phyloP scores from a whole-genome alignment of 1,140 invertebrate species.

The Zaprionus camerounensis region DNA sequence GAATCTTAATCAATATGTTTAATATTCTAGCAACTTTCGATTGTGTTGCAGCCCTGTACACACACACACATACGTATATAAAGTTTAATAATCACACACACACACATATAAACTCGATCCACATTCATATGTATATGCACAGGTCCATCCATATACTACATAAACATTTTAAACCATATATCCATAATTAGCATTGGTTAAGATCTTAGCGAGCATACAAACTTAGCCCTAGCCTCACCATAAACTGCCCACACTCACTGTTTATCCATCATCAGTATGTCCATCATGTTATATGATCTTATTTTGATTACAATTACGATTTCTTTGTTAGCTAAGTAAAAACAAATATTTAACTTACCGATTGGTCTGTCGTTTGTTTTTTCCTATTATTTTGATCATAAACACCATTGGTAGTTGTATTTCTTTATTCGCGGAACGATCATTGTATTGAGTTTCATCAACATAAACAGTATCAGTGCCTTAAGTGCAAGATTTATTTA shows the following conservation, averaged over 20 bases:
- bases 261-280: constrained; percentile 19
- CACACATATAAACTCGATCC: background rate
- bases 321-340: constrained; percentile 16
- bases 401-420: constrained; percentile 1
- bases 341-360: constrained; percentile 26
- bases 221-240: constrained; percentile 26
- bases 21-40: background rate
- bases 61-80: constrained; percentile 20
- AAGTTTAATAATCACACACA: background rate
- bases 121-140: constrained; percentile 31
- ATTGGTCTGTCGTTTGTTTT: constrained; percentile 15
- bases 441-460: constrained; percentile 68
- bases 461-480: constrained; percentile 1
- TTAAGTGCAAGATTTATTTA: background rate
- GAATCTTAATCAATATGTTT: background rate
- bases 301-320: background rate
- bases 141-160: constrained; percentile 33
- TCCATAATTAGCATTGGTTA: constrained; percentile 50
- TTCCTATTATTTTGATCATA: constrained; percentile 1
- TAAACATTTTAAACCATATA: constrained; percentile 32
- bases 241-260: constrained; percentile 29
- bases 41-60: constrained; percentile 4
- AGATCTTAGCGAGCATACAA: constrained; percentile 46
- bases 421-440: constrained; percentile 17
- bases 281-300: constrained; percentile 3